phyloP scores from a whole-genome alignment of 2,888 invertebrate genomes.

The Thecocarcelia acutangulata region DNA sequence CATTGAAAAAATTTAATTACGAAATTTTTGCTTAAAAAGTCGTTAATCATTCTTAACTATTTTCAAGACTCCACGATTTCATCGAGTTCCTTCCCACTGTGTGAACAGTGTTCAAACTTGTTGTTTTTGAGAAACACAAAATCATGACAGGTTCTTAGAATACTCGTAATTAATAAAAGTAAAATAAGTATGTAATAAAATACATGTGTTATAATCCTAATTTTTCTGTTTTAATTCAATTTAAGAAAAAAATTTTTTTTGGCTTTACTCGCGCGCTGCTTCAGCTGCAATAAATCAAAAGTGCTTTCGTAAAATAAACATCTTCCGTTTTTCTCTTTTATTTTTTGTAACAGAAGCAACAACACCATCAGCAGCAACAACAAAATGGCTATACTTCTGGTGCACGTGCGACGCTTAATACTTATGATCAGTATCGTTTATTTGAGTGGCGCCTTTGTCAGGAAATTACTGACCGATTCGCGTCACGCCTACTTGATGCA shows the following conservation, averaged over 20 bases:
- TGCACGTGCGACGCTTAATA: conserved; percentile 80
- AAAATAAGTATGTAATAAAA: no score
- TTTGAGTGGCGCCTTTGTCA: conserved; percentile 77
- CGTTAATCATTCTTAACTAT: no score
- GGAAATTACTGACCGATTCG: conserved; percentile 76
- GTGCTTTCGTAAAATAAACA: background rate
- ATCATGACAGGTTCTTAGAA: no score
- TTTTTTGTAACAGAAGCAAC: background rate
- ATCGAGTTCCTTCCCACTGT: no score
- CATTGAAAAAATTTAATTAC: no score
- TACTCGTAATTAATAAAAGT: no score
- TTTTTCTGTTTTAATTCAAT: background rate
- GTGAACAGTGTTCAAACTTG: no score
- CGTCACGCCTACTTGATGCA: conserved; percentile 75
- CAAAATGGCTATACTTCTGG: conserved; percentile 78
- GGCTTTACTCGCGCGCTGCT: no score
- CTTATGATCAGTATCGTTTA: conserved; percentile 79
- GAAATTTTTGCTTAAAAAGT: no score
- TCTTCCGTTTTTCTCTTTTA: background rate
- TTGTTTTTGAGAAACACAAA: no score
- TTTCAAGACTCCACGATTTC: no score
- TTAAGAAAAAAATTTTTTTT: conserved; percentile 2
- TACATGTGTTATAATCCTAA: background rate
- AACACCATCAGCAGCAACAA: background rate
- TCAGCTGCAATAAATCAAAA: conserved; percentile 20